Percentiles rank a stretch among this genome's conserved stretches.
Conservation (phyloP, 2,797 vertebrate genomes). For the Glyptemys insculpta region DNA sequence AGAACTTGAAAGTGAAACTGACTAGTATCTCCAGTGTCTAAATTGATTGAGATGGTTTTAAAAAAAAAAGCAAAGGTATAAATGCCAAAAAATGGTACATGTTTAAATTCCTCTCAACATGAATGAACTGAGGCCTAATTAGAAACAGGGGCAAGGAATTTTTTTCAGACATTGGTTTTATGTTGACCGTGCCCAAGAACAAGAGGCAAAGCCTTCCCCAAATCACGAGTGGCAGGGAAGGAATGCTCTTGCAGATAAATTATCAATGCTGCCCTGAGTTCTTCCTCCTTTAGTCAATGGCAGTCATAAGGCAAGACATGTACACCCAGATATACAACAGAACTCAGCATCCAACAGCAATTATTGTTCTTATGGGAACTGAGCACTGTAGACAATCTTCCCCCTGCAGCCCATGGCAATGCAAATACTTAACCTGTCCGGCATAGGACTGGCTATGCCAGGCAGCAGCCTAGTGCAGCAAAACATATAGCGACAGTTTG, state of each 20-base stretch:
- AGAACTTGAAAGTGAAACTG: neutral
- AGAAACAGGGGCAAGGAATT: conserved; percentile 1
- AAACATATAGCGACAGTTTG: neutral
- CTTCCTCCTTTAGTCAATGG: neutral
- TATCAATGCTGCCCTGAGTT: conserved; percentile 11
- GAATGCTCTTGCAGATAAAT: conserved; percentile 8
- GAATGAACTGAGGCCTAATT: conserved; percentile 31
- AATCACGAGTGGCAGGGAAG: conserved; percentile 6
- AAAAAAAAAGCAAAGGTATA: neutral
- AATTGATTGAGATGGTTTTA: neutral
- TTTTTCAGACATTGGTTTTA: conserved; percentile 29
- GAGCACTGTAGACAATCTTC: neutral
- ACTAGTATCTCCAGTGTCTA: neutral
- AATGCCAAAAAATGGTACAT: neutral
- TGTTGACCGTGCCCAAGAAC: conserved; percentile 9
- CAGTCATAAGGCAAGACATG: conserved; percentile 8
- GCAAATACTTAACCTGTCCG: neutral
- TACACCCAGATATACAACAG: neutral
- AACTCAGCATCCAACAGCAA: neutral
- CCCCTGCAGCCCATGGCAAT: neutral
- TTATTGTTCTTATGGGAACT: neutral
- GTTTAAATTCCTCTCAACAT: conserved; percentile 29
- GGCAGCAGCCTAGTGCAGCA: neutral
- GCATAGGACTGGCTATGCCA: neutral
- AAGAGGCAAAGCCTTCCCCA: conserved; percentile 29